A percentile compares a stretch with the other conserved stretches of the same genome.
Conservation (phyloP, 2,888 invertebrate genomes). For the Pollenia amentaria region DNA sequence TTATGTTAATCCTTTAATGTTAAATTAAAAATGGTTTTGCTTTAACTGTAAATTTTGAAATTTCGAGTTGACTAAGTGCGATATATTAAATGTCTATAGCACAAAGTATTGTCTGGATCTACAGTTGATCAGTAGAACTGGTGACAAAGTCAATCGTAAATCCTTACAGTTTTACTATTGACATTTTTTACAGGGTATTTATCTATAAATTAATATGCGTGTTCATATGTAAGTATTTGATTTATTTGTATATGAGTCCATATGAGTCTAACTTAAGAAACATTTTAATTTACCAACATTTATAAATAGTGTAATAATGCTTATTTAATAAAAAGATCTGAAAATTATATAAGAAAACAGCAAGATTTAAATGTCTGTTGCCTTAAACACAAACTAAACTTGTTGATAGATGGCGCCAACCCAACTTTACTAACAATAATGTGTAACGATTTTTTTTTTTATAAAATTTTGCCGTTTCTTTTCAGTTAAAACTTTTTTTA, state of each 20-base stretch:
- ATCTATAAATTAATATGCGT: no score
- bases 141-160: no score
- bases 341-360: conserved; percentile 4
- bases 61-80: no score
- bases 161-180: no score
- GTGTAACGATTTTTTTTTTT: conserved; percentile 18
- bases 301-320: conserved; percentile 13
- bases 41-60: no score
- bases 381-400: conserved; percentile 47
- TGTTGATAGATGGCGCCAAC: conserved; percentile 66
- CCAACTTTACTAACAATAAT: conserved; percentile 29
- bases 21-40: no score
- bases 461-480: conserved; percentile 2
- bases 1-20: no score
- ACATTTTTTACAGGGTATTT: no score
- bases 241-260: background rate
- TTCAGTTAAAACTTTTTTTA: conserved; percentile 24
- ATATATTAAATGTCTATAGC: no score
- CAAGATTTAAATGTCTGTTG: conserved; percentile 46
- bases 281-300: conserved; percentile 20
- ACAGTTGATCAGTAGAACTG: no score
- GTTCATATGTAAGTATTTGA: background rate
- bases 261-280: background rate
- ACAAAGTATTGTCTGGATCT: no score
- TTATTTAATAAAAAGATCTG: background rate